These are phyloP conservation scores for Ranitomeya imitator DNA, from an alignment of 2,113 vertebrate species.

Conservation along the genomic window DNA sequence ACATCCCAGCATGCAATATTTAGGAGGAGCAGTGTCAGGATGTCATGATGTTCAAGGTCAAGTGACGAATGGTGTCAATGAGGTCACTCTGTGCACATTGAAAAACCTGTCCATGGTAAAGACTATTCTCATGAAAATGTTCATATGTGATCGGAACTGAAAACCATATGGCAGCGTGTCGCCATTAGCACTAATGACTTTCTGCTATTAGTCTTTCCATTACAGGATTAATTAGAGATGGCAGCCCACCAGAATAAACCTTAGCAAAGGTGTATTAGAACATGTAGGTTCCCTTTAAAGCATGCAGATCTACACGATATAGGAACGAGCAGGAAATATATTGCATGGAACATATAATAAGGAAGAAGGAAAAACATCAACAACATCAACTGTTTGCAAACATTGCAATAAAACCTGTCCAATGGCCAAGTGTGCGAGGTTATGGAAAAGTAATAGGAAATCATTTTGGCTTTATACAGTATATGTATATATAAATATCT, in stretches of 20 bases:
- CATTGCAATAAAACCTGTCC: too few relatives aligned
- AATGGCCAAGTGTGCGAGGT: too few relatives aligned
- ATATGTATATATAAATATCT: too few relatives aligned
- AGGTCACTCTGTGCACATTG: neutral
- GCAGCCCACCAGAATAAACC: constrained; percentile 2
- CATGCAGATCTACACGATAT: neutral
- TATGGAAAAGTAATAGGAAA: too few relatives aligned
- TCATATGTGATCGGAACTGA: neutral
- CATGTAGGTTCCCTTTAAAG: neutral
- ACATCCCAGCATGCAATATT: neutral
- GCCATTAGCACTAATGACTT: constrained; percentile 18
- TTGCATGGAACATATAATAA: neutral
- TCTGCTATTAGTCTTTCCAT: constrained; percentile 2
- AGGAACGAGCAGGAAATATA: neutral
- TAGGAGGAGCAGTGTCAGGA: neutral
- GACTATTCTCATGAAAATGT: neutral
- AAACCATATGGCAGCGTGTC: constrained; percentile 24
- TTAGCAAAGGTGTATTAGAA: neutral
- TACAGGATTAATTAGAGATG: neutral
- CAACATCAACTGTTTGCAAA: neutral
- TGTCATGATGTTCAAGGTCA: neutral
- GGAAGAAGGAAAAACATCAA: neutral
- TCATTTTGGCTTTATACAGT: too few relatives aligned
- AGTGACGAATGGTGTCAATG: neutral
- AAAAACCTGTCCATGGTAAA: neutral